Evolutionary conservation across 2,888 invertebrate species (phyloP).

Genomic region (Apodemia hepburni): DNA sequence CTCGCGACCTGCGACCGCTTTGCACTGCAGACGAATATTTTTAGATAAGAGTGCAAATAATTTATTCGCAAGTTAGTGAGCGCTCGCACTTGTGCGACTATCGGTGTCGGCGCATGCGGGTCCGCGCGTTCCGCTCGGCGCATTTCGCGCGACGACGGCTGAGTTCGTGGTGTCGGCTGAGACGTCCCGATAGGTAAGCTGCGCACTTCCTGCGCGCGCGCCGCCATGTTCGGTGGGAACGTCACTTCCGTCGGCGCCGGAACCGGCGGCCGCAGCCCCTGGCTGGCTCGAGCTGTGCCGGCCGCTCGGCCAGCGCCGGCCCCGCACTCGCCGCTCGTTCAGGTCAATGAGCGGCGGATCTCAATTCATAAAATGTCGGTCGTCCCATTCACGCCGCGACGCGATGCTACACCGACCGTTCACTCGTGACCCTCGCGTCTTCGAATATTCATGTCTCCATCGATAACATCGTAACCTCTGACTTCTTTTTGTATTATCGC

Average conservation of each 20-base stretch:
- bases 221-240: conserved; percentile 75
- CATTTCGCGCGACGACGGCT: conserved; percentile 39
- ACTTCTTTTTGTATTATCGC: conserved; percentile 76
- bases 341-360: conserved; percentile 73
- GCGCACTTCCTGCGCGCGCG: conserved; percentile 79
- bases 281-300: conserved; percentile 49
- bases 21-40: conserved; percentile 74
- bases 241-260: conserved; percentile 68
- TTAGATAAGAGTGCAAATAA: conserved; percentile 77
- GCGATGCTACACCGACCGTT: conserved; percentile 69
- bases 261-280: conserved; percentile 55
- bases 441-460: conserved; percentile 78
- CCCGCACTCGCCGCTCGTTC: conserved; percentile 45
- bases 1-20: conserved; percentile 53
- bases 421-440: conserved; percentile 79
- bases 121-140: conserved; percentile 41
- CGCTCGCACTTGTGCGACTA: conserved; percentile 73
- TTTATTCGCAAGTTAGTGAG: conserved; percentile 75
- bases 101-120: conserved; percentile 67
- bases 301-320: conserved; percentile 48
- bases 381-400: conserved; percentile 74
- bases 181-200: conserved; percentile 78
- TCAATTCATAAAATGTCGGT: conserved; percentile 79
- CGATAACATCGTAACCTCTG: conserved; percentile 78
- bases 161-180: conserved; percentile 53